Evolutionary conservation across 2,113 vertebrate species (phyloP), one percentile per base, ranked within the genome.

Genomic region (Vimba vimba): DNA sequence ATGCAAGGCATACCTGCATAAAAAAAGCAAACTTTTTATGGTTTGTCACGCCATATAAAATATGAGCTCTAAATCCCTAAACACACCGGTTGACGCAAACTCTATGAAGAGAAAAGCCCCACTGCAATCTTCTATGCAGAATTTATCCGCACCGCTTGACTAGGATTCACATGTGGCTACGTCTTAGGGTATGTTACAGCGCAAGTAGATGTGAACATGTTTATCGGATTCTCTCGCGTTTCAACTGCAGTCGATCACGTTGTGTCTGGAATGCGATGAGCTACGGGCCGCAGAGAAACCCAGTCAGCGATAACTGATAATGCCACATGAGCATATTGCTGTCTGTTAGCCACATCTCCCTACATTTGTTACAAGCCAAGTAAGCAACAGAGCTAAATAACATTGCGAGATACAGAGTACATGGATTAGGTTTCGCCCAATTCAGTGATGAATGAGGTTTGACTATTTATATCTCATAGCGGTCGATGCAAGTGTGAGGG

Each of bases 251-350:
- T 78, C 80, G 11, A 82, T 82, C 83, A 64, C 55, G 19, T 43
- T 50, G 83, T 78, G 73, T 45, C 43, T 85, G 57, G 83, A 78
- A 59, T 84, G 57, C 33, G 55, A 84, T 75, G 33, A 74, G 59
- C 71, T 33, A 33, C 7, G 13, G 79, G 39, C 62, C 60, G 60
- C 73, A 57, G 36, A 74, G 75, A 78, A 66, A 77, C 74, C 47
- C 83, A 68, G 74, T 68, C 83, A 77, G 83, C 50, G 45, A 85
- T 78, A 85, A 47, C 39, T 64, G 83, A 85, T 85, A 85, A 78
- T 50, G 59, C 83, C 83, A 77, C 39, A 17, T 82, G 62, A 23
- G 74, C 74, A 85, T 78, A 85, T 78, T 76, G 57, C 74, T 85
- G 59, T 85, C 83, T 85, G 27, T 60, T 59, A 85, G 75, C 73